Percentiles rank a stretch among this genome's conserved stretches.
Evolutionary conservation across 1,140 invertebrate genomes (phyloP).

Genomic region (Eubasilissa regina): DNA sequence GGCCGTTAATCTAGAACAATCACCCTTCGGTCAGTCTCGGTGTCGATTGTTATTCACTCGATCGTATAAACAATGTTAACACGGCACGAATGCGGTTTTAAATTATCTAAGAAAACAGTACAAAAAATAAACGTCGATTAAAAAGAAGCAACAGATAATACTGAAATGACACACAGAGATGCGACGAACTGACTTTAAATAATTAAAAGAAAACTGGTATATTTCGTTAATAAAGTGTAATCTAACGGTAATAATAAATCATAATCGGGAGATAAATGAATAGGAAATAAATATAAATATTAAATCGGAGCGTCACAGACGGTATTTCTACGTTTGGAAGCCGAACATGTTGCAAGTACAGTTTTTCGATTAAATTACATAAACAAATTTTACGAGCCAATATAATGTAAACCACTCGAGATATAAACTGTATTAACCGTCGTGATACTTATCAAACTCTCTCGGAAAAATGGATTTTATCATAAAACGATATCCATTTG

Average conservation of each 20-base stretch:
- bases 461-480: slow-evolving; percentile 19
- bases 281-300: too few species aligned
- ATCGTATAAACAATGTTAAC: not conserved
- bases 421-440: slow-evolving; percentile 21
- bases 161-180: too few species aligned
- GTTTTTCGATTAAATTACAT: slow-evolving; percentile 37
- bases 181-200: too few species aligned
- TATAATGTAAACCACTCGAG: slow-evolving; percentile 6
- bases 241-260: too few species aligned
- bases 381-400: slow-evolving; percentile 19
- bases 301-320: too few species aligned
- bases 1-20: slow-evolving; percentile 67
- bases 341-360: not conserved
- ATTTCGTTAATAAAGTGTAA: too few species aligned
- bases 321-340: too few species aligned
- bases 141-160: not conserved
- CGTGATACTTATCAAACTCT: not conserved
- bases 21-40: slow-evolving; percentile 7
- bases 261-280: too few species aligned
- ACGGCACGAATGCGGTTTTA: slow-evolving; percentile 20
- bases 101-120: not conserved
- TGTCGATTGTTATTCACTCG: not conserved
- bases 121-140: slow-evolving; percentile 1
- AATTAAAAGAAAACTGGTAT: too few species aligned
- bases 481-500: slow-evolving; percentile 1